These are phyloP conservation scores for Nymphalis urticae DNA, from an alignment of 2,888 invertebrate species.

Conservation along the genomic window DNA sequence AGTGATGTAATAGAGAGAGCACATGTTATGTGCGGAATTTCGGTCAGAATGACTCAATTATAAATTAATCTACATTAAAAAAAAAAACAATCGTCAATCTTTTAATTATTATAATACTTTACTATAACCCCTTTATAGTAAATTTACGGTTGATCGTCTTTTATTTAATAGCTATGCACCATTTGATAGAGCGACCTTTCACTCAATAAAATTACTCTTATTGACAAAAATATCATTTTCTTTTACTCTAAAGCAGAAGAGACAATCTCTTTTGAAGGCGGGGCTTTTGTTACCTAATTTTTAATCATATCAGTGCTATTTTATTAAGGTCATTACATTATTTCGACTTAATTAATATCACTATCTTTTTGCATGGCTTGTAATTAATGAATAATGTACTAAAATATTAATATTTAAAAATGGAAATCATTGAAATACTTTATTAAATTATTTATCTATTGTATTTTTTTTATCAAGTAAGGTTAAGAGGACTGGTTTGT, in stretches of 20 bases:
- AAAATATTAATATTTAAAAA: not conserved
- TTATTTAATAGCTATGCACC: too few species aligned
- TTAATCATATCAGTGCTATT: not conserved
- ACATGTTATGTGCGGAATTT: too few species aligned
- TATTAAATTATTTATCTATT: not conserved
- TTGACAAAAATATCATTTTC: not conserved
- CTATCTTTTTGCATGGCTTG: conserved; percentile 16
- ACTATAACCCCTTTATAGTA: too few species aligned
- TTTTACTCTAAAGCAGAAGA: not conserved
- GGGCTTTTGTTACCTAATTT: conserved; percentile 7
- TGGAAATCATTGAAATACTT: not conserved
- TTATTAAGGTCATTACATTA: conserved; percentile 22
- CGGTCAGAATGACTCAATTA: too few species aligned
- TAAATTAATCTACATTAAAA: too few species aligned
- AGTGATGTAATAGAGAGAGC: too few species aligned
- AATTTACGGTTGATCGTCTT: too few species aligned
- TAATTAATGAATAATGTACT: not conserved
- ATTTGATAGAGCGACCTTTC: too few species aligned
- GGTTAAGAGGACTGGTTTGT: too few species aligned
- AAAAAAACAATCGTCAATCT: too few species aligned
- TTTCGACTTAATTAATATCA: conserved; percentile 17
- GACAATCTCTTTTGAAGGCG: conserved; percentile 1
- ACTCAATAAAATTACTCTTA: not conserved
- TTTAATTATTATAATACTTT: too few species aligned
- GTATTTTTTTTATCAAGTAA: too few species aligned